A percentile compares a stretch with the other conserved stretches of the same genome.
phyloP scores from a whole-genome alignment of 2,113 vertebrate species.

The Spheniscus mendiculus region DNA sequence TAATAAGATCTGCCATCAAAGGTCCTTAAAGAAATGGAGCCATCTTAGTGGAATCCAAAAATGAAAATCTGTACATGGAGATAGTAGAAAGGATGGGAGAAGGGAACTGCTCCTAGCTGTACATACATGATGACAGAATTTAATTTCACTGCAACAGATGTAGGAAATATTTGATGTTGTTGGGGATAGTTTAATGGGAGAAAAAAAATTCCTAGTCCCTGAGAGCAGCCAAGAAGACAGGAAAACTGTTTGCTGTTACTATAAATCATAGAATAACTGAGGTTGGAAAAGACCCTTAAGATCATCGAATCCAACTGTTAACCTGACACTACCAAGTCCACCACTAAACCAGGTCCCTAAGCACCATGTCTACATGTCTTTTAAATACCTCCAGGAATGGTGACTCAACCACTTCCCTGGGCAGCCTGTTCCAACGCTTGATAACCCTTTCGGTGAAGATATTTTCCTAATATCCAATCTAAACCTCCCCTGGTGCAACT shows the following conservation, averaged over 20 bases:
- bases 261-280: not conserved
- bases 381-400: no score
- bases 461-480: no score
- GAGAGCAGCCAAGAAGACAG: not conserved
- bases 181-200: not conserved
- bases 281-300: not conserved
- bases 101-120: not conserved
- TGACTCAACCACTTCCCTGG: no score
- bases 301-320: not conserved
- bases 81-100: not conserved
- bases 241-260: not conserved
- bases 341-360: no score
- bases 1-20: not conserved
- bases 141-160: not conserved
- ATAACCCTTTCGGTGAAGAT: no score
- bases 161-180: not conserved
- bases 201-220: not conserved
- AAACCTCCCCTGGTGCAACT: not conserved
- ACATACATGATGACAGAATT: not conserved
- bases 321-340: not conserved
- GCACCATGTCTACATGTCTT: no score
- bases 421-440: no score
- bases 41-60: not conserved
- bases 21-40: not conserved
- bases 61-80: not conserved